Evolutionary conservation across 2,888 invertebrate species (phyloP).

Genomic region (Plagodis pulveraria): DNA sequence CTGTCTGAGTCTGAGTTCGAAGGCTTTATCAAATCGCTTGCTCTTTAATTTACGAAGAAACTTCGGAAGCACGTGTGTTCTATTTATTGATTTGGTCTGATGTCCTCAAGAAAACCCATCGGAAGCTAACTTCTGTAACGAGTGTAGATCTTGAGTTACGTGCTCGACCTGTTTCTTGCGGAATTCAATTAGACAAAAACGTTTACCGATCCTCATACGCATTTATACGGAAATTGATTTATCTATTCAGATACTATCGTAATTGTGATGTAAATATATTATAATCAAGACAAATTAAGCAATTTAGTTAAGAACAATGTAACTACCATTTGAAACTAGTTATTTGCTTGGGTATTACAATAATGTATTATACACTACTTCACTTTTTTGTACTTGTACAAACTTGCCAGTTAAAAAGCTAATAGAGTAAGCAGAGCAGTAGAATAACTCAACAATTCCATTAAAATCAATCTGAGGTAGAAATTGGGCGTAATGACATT

Average conservation of each 20-base stretch:
- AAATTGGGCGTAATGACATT: conserved; percentile 35
- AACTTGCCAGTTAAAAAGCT: conserved; percentile 11
- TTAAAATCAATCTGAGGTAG: conserved; percentile 36
- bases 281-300: conserved; percentile 6
- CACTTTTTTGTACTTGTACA: conserved; percentile 1
- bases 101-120: conserved; percentile 28
- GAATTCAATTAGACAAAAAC: conserved; percentile 26
- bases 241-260: conserved; percentile 6
- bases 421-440: conserved; percentile 23
- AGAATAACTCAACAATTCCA: conserved; percentile 31
- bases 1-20: conserved; percentile 47
- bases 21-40: conserved; percentile 47
- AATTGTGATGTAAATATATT: conserved; percentile 8
- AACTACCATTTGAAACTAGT: conserved; percentile 3
- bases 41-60: conserved; percentile 56
- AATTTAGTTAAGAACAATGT: not conserved
- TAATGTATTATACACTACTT: not conserved
- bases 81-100: conserved; percentile 59
- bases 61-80: conserved; percentile 60
- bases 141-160: conserved; percentile 28
- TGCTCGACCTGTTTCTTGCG: conserved; percentile 11
- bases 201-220: conserved; percentile 12
- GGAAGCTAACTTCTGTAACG: conserved; percentile 24
- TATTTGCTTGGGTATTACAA: not conserved
- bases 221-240: conserved; percentile 7